These are phyloP conservation scores for Steinernema khuongi DNA, from an alignment of 1,140 invertebrate species.

Conservation along the genomic window DNA sequence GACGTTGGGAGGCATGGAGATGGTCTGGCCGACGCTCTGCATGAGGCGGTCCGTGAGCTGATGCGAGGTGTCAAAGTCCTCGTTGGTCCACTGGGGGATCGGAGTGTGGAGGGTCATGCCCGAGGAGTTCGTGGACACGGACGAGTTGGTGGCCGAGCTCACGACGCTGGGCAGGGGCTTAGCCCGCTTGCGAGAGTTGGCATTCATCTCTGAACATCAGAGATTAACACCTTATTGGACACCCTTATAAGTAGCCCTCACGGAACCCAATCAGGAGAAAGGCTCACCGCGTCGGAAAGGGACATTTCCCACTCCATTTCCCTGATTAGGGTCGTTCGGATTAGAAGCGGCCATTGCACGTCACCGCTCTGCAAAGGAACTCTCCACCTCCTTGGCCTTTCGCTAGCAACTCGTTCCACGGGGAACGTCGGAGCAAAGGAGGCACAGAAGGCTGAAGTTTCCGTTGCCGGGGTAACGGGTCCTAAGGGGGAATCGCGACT, in stretches of 20 bases:
- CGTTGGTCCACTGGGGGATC: neutral
- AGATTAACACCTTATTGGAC: no score
- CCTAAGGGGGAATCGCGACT: no score
- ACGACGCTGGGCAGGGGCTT: neutral
- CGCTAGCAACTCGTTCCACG: no score
- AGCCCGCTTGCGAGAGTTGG: neutral
- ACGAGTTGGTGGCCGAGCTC: neutral
- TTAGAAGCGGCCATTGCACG: neutral
- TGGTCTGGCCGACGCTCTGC: neutral
- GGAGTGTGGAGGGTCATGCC: neutral
- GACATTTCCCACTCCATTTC: neutral
- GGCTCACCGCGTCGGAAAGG: neutral
- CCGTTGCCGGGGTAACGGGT: neutral
- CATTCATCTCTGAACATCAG: slow-evolving; percentile 3
- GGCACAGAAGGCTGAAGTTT: neutral
- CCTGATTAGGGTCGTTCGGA: neutral
- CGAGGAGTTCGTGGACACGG: neutral
- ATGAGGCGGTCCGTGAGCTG: neutral
- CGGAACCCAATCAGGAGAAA: neutral
- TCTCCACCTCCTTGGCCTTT: no score
- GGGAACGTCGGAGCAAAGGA: neutral
- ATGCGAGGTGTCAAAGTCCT: neutral
- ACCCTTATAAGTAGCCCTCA: no score
- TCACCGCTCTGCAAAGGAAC: neutral
- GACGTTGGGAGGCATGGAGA: neutral